A percentile compares a stretch with the other conserved stretches of the same genome.
Evolutionary conservation across 2,113 vertebrate genomes (phyloP).

Genomic region (Carollia perspicillata): DNA sequence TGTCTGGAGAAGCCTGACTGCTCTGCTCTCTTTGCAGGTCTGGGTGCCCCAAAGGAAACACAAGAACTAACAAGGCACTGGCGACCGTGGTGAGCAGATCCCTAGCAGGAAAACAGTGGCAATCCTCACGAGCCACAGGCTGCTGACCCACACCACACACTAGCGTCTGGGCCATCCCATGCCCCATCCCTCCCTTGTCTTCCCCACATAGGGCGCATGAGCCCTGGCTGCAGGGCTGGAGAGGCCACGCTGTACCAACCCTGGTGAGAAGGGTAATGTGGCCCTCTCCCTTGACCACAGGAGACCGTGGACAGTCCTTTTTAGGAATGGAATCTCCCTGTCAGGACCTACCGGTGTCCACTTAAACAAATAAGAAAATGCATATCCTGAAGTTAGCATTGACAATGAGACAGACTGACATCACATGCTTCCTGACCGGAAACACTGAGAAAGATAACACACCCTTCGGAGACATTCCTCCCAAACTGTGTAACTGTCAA

Average conservation of each 20-base stretch:
- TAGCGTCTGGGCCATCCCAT: fast-evolving
- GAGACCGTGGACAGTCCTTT: background rate
- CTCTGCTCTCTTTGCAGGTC: background rate
- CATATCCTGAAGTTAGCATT: background rate
- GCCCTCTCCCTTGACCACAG: background rate
- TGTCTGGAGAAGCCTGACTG: background rate
- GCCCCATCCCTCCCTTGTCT: fast-evolving
- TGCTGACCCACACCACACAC: fast-evolving
- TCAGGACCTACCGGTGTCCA: background rate
- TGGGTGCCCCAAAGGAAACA: background rate
- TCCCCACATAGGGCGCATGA: fast-evolving
- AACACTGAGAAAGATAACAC: background rate
- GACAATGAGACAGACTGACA: background rate
- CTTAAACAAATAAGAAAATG: background rate
- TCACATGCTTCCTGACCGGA: background rate
- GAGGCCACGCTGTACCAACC: too few species aligned
- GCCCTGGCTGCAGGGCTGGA: fast-evolving
- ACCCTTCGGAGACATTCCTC: background rate
- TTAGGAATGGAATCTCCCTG: background rate
- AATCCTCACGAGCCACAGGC: background rate
- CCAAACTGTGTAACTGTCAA: background rate
- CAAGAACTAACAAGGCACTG: background rate
- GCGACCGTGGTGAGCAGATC: background rate
- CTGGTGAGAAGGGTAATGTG: too few species aligned
- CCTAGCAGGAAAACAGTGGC: background rate